Evolutionary conservation across 23 tunicate genomes (phyloP).

Genomic region (Botrylloides violaceus): DNA sequence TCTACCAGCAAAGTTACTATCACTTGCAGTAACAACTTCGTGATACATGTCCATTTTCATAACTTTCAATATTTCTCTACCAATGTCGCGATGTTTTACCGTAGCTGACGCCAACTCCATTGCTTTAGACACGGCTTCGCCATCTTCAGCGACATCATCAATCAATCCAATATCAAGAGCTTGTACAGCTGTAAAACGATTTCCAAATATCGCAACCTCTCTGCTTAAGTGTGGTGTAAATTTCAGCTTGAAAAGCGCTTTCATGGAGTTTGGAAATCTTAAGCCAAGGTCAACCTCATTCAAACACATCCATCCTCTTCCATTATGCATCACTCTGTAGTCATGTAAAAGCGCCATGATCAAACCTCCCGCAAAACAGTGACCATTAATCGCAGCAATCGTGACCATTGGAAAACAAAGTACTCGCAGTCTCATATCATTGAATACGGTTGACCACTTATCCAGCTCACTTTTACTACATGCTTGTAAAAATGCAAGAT

Average conservation of each 20-base stretch:
- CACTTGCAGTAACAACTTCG: background rate
- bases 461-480: background rate
- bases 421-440: background rate
- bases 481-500: conserved; percentile 3
- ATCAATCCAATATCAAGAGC: conserved; percentile 27
- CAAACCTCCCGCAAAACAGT: conserved; percentile 28
- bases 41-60: conserved; percentile 13
- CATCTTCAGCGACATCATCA: conserved; percentile 14
- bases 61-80: background rate
- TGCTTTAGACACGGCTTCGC: background rate
- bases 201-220: conserved; percentile 7
- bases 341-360: conserved; percentile 11
- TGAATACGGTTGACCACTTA: background rate
- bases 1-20: background rate
- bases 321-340: conserved; percentile 26
- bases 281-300: conserved; percentile 20
- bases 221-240: conserved; percentile 2
- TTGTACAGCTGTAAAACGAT: conserved; percentile 10
- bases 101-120: background rate
- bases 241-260: background rate
- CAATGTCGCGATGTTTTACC: background rate
- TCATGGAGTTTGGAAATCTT: background rate
- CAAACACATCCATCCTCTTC: conserved; percentile 23
- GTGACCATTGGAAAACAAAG: conserved; percentile 29
- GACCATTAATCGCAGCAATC: conserved; percentile 25